Evolutionary conservation across 1,140 invertebrate genomes (phyloP).

Genomic region (Sweltsa coloradensis): DNA sequence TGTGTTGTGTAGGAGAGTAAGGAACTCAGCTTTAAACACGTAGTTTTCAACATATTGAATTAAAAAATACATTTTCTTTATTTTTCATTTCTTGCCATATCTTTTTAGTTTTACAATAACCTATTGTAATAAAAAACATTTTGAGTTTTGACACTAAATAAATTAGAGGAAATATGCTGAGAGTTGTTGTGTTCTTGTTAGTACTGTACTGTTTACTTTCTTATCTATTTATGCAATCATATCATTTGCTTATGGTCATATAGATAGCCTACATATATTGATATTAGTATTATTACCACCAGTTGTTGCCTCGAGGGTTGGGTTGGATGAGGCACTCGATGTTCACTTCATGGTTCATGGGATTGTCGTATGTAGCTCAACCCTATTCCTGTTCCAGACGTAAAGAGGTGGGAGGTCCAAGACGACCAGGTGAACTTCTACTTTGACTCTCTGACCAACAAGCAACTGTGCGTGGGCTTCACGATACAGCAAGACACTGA

Average conservation of each 20-base stretch:
- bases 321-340: not conserved
- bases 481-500: conserved; percentile 30
- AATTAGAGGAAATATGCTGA: no score
- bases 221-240: not conserved
- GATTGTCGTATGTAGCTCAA: not conserved
- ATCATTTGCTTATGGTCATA: not conserved
- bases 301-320: not conserved
- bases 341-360: not conserved
- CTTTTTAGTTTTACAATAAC: not conserved
- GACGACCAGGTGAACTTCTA: conserved; percentile 31
- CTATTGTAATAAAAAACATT: not conserved
- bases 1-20: not conserved
- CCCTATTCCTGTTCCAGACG: conserved; percentile 4
- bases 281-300: not conserved
- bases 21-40: not conserved
- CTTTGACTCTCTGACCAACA: conserved; percentile 28
- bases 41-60: not conserved
- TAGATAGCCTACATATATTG: not conserved
- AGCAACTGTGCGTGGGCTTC: conserved; percentile 31
- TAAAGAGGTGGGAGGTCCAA: conserved; percentile 31
- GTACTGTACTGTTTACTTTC: no score
- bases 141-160: no score
- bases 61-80: no score
- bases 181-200: no score
- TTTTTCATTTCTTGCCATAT: no score